These are phyloP conservation scores for Nesometra sesokonis DNA, from an alignment of 35 echinoderm and acorn worm species.

Conservation along the genomic window DNA sequence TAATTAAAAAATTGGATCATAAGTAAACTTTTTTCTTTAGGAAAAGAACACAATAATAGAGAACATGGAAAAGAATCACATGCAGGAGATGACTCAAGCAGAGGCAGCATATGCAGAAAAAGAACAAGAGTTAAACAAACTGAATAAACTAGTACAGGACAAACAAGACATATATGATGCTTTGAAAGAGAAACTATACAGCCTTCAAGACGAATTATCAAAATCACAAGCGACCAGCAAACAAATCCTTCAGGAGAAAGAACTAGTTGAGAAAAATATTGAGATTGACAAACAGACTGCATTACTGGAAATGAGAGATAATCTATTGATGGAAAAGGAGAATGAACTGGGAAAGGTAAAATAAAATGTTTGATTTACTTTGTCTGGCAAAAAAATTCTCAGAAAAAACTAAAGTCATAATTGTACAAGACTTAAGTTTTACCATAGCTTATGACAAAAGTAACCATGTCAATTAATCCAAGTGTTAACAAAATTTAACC, in stretches of 20 bases:
- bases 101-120: not conserved
- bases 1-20: no score
- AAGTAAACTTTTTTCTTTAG: not conserved
- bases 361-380: no score
- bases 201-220: not conserved
- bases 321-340: conserved; percentile 57
- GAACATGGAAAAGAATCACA: not conserved
- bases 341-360: conserved; percentile 32
- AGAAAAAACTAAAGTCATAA: no score
- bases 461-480: no score
- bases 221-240: conserved; percentile 6
- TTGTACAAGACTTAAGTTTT: no score
- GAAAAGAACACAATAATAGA: not conserved
- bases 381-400: no score
- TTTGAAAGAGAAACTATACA: conserved; percentile 2
- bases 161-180: not conserved
- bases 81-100: not conserved
- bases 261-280: conserved; percentile 2
- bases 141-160: not conserved
- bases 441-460: no score
- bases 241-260: not conserved
- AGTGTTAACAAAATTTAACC: no score
- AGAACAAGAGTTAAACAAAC: not conserved
- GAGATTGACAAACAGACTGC: conserved; percentile 40
- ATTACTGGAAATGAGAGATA: conserved; percentile 44